phyloP scores from a whole-genome alignment of 2,888 invertebrate species.

The Adineta ricciae region DNA sequence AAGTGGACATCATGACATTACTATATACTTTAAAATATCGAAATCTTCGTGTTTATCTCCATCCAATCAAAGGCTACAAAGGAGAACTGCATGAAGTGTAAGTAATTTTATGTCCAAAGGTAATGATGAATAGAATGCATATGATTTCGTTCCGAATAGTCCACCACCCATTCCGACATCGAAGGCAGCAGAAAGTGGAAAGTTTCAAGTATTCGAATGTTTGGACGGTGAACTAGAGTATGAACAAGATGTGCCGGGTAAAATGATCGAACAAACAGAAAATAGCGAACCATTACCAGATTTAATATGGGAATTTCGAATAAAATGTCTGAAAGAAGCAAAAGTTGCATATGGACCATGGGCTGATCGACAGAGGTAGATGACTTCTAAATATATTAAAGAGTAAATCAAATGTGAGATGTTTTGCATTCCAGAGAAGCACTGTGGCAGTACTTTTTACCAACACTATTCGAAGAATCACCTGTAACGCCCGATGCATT shows the following conservation, averaged over 20 bases:
- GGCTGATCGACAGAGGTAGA: constrained; percentile 80
- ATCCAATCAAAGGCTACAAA: not conserved
- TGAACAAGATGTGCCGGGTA: constrained; percentile 33
- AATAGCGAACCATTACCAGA: not conserved
- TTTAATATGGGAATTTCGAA: constrained; percentile 24
- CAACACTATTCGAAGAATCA: constrained; percentile 48
- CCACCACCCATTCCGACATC: not conserved
- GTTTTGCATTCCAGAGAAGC: constrained; percentile 57
- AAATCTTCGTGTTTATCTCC: not conserved
- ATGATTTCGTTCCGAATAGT: not conserved
- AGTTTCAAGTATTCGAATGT: constrained; percentile 29
- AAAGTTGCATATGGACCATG: constrained; percentile 96
- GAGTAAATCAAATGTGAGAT: not conserved
- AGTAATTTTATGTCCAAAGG: not conserved
- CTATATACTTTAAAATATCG: not conserved
- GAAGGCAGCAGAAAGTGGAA: not conserved
- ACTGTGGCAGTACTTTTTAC: constrained; percentile 88
- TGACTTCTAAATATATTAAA: not conserved
- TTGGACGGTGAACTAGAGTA: constrained; percentile 27
- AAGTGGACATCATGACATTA: not conserved
- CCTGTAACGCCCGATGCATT: constrained; percentile 66
- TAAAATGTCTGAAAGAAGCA: constrained; percentile 73
- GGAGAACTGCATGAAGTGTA: not conserved
- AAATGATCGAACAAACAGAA: not conserved
- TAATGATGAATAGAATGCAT: too few species aligned